phyloP scores from a whole-genome alignment of 1,140 invertebrate species.

The Drosophila saltans region DNA sequence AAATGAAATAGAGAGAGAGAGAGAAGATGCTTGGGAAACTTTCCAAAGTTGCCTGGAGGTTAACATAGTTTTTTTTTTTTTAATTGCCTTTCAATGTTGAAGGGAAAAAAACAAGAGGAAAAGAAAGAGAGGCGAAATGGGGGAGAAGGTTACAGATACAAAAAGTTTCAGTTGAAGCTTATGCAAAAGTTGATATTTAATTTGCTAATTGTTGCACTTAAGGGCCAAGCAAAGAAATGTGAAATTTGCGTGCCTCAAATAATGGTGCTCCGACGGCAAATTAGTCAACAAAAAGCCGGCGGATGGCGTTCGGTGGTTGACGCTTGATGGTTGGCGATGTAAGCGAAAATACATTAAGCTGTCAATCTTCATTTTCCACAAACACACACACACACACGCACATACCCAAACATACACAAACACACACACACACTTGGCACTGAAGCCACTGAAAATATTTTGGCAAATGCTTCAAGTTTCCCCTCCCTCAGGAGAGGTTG shows the following conservation, averaged over 20 bases:
- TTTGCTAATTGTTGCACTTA: conserved; percentile 77
- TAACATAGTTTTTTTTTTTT: conserved; percentile 18
- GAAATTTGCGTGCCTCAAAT: conserved; percentile 53
- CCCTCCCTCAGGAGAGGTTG: neutral
- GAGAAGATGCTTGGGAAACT: conserved; percentile 28
- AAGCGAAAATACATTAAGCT: conserved; percentile 76
- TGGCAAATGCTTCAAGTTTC: conserved; percentile 52
- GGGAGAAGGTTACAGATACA: conserved; percentile 12
- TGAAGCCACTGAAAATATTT: conserved; percentile 66
- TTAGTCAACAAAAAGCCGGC: conserved; percentile 62
- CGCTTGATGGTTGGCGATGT: conserved; percentile 45
- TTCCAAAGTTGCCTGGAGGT: conserved; percentile 47
- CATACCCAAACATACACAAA: conserved; percentile 25
- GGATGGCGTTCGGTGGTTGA: conserved; percentile 20
- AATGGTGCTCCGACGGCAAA: conserved; percentile 54
- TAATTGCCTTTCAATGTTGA: conserved; percentile 73
- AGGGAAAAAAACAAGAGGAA: conserved; percentile 4
- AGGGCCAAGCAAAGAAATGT: conserved; percentile 49
- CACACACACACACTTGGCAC: conserved; percentile 7
- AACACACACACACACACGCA: conserved; percentile 25
- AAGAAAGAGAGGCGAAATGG: neutral
- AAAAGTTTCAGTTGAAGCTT: conserved; percentile 24
- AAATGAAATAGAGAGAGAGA: neutral
- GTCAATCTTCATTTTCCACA: conserved; percentile 72
- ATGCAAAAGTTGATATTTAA: conserved; percentile 68